Evolutionary conservation across 2,113 vertebrate species (phyloP).

Genomic region (Nothoprocta perdicaria): DNA sequence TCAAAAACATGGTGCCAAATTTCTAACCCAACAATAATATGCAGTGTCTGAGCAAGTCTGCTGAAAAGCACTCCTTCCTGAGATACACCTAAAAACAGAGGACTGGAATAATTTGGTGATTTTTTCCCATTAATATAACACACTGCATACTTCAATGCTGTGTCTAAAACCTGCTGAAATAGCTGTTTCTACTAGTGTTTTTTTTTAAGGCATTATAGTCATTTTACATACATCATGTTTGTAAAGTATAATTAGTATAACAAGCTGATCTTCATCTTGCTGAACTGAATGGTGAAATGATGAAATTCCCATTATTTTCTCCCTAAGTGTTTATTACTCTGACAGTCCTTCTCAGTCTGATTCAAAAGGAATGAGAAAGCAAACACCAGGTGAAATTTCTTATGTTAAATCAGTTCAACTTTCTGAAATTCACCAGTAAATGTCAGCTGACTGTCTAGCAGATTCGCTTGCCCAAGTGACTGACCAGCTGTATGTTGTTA

Average conservation of each 20-base stretch:
- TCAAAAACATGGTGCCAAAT: neutral
- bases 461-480: neutral
- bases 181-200: neutral
- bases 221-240: neutral
- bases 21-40: neutral
- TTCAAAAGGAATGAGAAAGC: slow-evolving; percentile 27
- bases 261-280: neutral
- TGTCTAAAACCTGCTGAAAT: neutral
- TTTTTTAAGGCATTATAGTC: neutral
- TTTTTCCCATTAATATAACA: neutral
- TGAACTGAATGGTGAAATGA: neutral
- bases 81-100: neutral
- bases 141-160: neutral
- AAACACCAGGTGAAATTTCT: neutral
- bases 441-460: slow-evolving; percentile 25
- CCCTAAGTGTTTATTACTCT: neutral
- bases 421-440: slow-evolving; percentile 46
- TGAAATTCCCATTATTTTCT: neutral
- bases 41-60: neutral
- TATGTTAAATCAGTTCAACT: slow-evolving; percentile 4
- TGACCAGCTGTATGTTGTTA: slow-evolving; percentile 23
- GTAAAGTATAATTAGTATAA: neutral
- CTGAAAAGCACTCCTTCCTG: neutral
- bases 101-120: neutral
- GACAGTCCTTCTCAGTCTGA: neutral